phyloP scores from a whole-genome alignment of 2,797 vertebrate species.

The Helicolenus hilgendorfi region DNA sequence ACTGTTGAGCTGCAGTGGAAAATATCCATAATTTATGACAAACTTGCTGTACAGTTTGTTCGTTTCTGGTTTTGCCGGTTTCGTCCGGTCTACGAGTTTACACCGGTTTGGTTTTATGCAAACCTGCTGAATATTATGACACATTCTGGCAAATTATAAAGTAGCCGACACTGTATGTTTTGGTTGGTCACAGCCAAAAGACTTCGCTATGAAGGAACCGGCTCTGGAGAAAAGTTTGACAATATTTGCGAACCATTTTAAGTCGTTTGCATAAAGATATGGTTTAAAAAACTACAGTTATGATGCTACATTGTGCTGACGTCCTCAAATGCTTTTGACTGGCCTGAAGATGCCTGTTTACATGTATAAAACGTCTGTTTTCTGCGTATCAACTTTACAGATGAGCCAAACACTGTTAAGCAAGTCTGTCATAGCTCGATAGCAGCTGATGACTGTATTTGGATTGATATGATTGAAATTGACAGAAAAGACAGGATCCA shows the following conservation, averaged over 20 bases:
- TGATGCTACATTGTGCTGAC: too few relatives aligned
- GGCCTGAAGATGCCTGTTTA: neutral
- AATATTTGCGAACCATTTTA: fast-evolving
- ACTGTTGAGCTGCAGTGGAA: neutral
- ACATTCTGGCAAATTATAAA: too few relatives aligned
- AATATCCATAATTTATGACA: neutral
- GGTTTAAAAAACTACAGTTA: neutral
- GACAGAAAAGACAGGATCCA: neutral
- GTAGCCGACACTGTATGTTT: neutral
- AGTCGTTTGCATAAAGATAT: neutral
- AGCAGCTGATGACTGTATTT: neutral
- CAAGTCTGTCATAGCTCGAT: neutral
- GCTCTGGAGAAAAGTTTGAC: neutral
- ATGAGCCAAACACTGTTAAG: neutral
- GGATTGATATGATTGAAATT: neutral
- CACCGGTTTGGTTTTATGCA: fast-evolving
- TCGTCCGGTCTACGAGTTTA: too few relatives aligned
- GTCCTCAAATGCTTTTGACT: neutral
- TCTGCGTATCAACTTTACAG: neutral
- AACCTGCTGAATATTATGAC: too few relatives aligned
- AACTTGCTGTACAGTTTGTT: neutral
- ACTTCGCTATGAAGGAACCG: neutral
- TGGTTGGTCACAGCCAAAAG: neutral
- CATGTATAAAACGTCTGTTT: neutral
- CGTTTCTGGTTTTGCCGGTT: too few relatives aligned